Conservation (phyloP, 2,888 invertebrate genomes). For the Spodoptera exigua region DNA sequence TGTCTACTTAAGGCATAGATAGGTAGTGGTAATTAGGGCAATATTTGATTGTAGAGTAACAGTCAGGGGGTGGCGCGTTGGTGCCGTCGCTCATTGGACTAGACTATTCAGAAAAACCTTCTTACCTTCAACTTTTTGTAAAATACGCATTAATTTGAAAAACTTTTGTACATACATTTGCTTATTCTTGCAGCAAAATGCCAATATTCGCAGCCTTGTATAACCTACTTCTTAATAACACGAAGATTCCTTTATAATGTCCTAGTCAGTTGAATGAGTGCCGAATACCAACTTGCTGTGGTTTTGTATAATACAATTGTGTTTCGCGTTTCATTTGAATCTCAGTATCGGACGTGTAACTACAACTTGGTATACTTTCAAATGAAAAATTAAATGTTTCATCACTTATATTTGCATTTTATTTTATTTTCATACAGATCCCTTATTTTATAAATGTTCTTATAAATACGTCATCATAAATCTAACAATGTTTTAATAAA, state of each 20-base stretch:
- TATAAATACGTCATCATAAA: too few species aligned
- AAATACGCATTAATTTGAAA: constrained; percentile 26
- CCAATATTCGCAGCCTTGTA: too few species aligned
- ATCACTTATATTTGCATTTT: constrained; percentile 71
- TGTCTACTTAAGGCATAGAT: constrained; percentile 87
- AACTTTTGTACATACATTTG: constrained; percentile 31
- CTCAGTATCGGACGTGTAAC: constrained; percentile 87
- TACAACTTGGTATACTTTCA: constrained; percentile 89
- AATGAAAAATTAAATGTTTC: constrained; percentile 89
- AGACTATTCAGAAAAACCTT: constrained; percentile 1
- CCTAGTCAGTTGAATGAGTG: constrained; percentile 47
- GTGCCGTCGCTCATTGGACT: constrained; percentile 50
- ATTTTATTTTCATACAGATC: too few species aligned
- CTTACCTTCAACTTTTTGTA: constrained; percentile 14
- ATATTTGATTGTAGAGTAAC: constrained; percentile 78
- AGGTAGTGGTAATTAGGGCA: constrained; percentile 87
- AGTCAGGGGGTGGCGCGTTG: constrained; percentile 51
- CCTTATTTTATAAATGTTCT: too few species aligned
- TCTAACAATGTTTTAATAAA: too few species aligned
- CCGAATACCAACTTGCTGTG: constrained; percentile 50
- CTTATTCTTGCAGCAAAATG: background rate
- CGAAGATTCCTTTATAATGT: background rate
- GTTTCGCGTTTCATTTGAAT: constrained; percentile 88
- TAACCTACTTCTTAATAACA: background rate
- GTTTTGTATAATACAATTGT: constrained; percentile 85